Evolutionary conservation across 1,140 invertebrate species (phyloP).

Genomic region (Rhizoglyphus robini): DNA sequence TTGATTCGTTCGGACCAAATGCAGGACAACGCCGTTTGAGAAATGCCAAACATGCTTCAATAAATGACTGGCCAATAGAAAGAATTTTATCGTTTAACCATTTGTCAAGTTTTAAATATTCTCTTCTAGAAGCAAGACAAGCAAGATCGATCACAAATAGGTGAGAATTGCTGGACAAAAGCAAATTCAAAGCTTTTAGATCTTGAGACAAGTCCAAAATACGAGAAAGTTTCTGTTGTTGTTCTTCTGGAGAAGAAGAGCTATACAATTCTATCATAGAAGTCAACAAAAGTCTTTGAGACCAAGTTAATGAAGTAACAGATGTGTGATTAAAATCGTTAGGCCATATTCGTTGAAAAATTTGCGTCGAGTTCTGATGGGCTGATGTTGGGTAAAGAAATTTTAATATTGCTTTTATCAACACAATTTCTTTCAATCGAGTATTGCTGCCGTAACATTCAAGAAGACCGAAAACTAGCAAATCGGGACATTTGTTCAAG

Average conservation of each 20-base stretch:
- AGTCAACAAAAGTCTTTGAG: slow-evolving; percentile 40
- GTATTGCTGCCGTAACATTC: slow-evolving; percentile 6
- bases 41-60: slow-evolving; percentile 69
- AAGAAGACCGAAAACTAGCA: slow-evolving; percentile 68
- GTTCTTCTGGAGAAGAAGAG: slow-evolving; percentile 57
- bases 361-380: slow-evolving; percentile 82
- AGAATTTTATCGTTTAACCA: slow-evolving; percentile 93
- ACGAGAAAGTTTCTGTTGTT: slow-evolving; percentile 77
- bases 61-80: slow-evolving; percentile 79
- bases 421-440: slow-evolving; percentile 19
- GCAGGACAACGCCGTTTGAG: slow-evolving; percentile 61
- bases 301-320: slow-evolving; percentile 15
- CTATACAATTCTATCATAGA: slow-evolving; percentile 95
- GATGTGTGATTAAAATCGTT: slow-evolving; percentile 17
- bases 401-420: slow-evolving; percentile 51
- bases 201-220: slow-evolving; percentile 96
- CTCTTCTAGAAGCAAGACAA: slow-evolving; percentile 82
- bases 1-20: slow-evolving; percentile 50
- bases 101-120: slow-evolving; percentile 95
- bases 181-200: slow-evolving; percentile 75
- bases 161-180: slow-evolving; percentile 84
- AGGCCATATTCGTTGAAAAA: slow-evolving; percentile 82
- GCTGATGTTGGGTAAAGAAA: slow-evolving; percentile 57
- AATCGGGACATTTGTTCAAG: slow-evolving; percentile 79
- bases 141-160: slow-evolving; percentile 95